phyloP scores from a whole-genome alignment of 1,140 invertebrate species.

The Caenorhabditis tropicalis region DNA sequence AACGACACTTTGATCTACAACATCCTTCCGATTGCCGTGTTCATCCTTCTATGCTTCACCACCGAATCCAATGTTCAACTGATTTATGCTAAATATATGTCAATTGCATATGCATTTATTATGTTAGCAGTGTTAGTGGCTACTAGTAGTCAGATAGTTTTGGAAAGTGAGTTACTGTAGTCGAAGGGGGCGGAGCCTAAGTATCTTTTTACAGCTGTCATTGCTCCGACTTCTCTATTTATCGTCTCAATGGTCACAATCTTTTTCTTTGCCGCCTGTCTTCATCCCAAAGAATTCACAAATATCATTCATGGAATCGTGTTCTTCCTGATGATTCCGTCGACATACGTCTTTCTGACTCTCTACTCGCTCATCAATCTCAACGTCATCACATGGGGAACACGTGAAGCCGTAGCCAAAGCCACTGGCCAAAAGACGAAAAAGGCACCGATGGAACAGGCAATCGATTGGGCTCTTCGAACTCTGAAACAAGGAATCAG shows the following conservation, averaged over 20 bases:
- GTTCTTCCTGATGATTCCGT: conserved; percentile 93
- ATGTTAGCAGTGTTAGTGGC: conserved; percentile 99
- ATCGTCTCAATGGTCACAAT: conserved; percentile 88
- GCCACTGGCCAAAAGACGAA: conserved; percentile 82
- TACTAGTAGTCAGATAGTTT: conserved; percentile 92
- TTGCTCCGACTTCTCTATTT: conserved; percentile 90
- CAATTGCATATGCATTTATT: conserved; percentile 90
- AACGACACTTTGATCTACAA: conserved; percentile 62
- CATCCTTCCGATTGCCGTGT: conserved; percentile 71
- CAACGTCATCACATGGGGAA: conserved; percentile 98
- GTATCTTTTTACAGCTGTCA: conserved; percentile 70
- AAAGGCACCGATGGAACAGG: background rate
- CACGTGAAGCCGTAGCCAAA: conserved; percentile 92
- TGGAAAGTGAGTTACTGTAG: conserved; percentile 75
- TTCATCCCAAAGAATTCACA: conserved; percentile 98
- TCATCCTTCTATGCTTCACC: conserved; percentile 88
- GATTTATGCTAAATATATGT: conserved; percentile 87
- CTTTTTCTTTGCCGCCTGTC: conserved; percentile 91
- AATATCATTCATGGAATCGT: conserved; percentile 92
- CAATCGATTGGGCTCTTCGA: background rate
- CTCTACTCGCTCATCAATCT: conserved; percentile 97
- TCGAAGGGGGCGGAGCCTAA: too few species aligned
- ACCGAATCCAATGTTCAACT: conserved; percentile 88
- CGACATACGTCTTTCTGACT: conserved; percentile 95
- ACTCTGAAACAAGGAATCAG: background rate